A percentile compares a stretch with the other conserved stretches of the same genome.
phyloP scores from a whole-genome alignment of 2,888 invertebrate genomes.

The Pseudolycoriella hygida region DNA sequence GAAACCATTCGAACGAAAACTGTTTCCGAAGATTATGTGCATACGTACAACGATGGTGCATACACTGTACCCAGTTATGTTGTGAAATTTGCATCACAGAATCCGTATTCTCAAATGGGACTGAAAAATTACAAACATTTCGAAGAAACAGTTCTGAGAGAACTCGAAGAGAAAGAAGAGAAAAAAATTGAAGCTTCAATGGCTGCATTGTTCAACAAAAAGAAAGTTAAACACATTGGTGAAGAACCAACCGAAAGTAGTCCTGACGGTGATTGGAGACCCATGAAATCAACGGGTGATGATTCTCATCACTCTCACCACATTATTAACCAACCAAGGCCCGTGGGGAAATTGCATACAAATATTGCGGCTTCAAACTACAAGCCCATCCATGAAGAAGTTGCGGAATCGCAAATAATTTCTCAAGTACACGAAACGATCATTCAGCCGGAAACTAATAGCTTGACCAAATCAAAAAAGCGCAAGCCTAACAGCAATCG shows the following conservation, averaged over 20 bases:
- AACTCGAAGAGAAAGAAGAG: slow-evolving; percentile 9
- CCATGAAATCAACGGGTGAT: neutral
- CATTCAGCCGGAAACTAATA: neutral
- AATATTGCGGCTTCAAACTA: neutral
- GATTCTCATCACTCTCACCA: neutral
- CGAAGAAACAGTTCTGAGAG: slow-evolving; percentile 8
- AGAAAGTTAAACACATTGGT: neutral
- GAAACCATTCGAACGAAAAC: neutral
- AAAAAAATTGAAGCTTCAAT: slow-evolving; percentile 9
- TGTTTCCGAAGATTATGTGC: neutral
- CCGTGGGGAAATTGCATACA: neutral
- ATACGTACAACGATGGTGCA: neutral
- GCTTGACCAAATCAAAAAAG: neutral
- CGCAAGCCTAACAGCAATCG: neutral
- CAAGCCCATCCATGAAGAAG: neutral
- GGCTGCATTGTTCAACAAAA: slow-evolving; percentile 6
- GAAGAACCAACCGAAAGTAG: neutral
- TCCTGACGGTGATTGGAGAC: slow-evolving; percentile 2
- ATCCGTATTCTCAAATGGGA: slow-evolving; percentile 5
- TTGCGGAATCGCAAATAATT: neutral
- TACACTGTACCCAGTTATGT: neutral
- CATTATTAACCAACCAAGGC: neutral
- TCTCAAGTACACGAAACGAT: neutral
- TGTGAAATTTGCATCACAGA: neutral
- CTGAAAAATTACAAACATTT: slow-evolving; percentile 8